Percentiles rank a stretch among this genome's conserved stretches.
Evolutionary conservation across 2,113 vertebrate species (phyloP).

Genomic region (Meles meles): DNA sequence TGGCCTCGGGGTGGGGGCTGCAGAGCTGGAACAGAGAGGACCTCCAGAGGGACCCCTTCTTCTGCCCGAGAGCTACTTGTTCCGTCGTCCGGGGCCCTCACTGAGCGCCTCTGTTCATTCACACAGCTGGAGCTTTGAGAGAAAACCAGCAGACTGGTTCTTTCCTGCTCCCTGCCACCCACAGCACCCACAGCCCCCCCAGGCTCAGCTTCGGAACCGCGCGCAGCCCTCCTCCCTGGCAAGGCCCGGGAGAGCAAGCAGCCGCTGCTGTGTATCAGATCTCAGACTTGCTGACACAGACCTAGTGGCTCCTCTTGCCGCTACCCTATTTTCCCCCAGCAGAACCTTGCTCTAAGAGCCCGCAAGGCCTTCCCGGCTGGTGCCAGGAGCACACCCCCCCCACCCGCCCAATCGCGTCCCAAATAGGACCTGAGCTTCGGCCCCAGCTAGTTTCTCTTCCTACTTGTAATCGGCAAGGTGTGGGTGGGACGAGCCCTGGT

Average conservation of each 20-base stretch:
- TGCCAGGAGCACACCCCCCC: neutral
- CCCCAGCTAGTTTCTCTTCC: slow-evolving; percentile 30
- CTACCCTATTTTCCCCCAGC: neutral
- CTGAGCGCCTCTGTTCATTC: neutral
- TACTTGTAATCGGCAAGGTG: slow-evolving; percentile 1
- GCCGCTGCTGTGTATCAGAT: slow-evolving; percentile 54
- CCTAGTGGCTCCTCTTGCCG: neutral
- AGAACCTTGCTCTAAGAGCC: neutral
- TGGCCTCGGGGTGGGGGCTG: neutral
- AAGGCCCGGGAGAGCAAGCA: slow-evolving; percentile 16
- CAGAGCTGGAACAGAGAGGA: neutral
- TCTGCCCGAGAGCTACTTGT: neutral
- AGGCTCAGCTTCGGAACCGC: neutral
- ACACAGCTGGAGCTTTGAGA: neutral
- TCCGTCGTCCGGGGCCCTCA: neutral
- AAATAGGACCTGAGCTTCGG: neutral
- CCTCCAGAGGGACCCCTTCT: neutral
- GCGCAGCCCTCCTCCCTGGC: slow-evolving; percentile 43
- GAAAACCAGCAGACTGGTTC: neutral
- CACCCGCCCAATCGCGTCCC: neutral
- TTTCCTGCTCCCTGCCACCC: slow-evolving; percentile 34
- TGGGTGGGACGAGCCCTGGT: neutral
- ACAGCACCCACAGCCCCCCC: slow-evolving; percentile 29
- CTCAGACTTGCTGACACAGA: slow-evolving; percentile 71
- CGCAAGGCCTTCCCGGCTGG: neutral